Conservation (phyloP, 2,113 vertebrate genomes). For the Vulpes ferrilata region DNA sequence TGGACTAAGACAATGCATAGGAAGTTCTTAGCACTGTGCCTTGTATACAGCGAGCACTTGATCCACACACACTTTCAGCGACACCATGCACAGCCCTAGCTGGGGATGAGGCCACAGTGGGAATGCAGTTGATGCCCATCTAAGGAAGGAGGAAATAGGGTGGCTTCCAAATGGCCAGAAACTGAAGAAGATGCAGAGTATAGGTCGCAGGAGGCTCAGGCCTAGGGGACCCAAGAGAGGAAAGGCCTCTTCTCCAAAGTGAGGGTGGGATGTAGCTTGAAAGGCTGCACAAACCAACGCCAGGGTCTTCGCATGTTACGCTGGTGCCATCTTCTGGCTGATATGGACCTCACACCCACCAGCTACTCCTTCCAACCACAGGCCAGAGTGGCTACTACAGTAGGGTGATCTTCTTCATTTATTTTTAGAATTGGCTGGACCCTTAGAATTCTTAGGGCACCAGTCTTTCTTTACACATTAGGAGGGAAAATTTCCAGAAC, state of each 20-base stretch:
- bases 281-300: not conserved
- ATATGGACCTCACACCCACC: not conserved
- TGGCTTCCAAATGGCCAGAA: not conserved
- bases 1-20: accelerated
- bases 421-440: not conserved
- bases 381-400: not conserved
- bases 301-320: conserved; percentile 8
- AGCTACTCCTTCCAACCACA: not conserved
- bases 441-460: not conserved
- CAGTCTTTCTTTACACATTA: not conserved
- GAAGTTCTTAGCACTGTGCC: not conserved
- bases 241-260: not conserved
- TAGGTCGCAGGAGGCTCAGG: not conserved
- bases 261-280: not conserved
- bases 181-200: not conserved
- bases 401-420: not conserved
- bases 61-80: accelerated
- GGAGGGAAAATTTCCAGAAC: not conserved
- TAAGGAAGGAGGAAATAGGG: not conserved
- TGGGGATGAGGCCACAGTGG: not conserved
- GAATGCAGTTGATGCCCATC: not conserved
- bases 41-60: accelerated
- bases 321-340: conserved; percentile 76
- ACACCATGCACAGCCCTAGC: not conserved
- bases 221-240: accelerated